These are phyloP conservation scores for Frankliniella intonsa DNA, from an alignment of 2,888 invertebrate genomes.

Conservation along the genomic window DNA sequence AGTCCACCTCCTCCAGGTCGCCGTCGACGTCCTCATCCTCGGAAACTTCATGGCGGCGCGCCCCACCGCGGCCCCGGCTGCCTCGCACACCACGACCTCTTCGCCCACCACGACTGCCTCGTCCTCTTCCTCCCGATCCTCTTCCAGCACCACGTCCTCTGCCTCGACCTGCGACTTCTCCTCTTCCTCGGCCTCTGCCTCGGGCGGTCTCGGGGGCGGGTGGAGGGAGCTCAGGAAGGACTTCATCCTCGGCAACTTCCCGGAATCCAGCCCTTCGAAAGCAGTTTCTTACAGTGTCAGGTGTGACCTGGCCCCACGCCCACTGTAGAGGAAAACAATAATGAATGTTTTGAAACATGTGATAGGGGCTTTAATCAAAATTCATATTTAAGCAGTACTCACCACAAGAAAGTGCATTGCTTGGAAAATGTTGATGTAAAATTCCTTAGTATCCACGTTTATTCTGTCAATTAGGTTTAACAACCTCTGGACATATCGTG, in stretches of 20 bases:
- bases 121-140: no score
- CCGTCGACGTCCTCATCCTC: neutral
- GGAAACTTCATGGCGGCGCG: neutral
- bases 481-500: neutral
- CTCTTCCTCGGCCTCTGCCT: neutral
- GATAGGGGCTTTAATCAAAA: no score
- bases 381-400: neutral
- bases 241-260: neutral
- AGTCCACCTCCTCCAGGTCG: neutral
- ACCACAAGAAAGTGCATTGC: neutral
- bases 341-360: no score
- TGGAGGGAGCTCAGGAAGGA: neutral
- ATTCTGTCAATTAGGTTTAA: neutral
- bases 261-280: neutral
- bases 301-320: neutral
- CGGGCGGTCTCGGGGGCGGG: neutral
- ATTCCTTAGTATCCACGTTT: neutral
- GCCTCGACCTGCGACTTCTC: no score
- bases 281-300: neutral
- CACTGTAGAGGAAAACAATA: no score
- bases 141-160: no score
- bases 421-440: neutral
- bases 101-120: neutral
- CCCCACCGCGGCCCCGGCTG: neutral
- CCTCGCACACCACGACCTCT: neutral